Evolutionary conservation across 2,888 invertebrate species (phyloP), one percentile per base, ranked within the genome.

Genomic region (Dicyrtoma fusca): DNA sequence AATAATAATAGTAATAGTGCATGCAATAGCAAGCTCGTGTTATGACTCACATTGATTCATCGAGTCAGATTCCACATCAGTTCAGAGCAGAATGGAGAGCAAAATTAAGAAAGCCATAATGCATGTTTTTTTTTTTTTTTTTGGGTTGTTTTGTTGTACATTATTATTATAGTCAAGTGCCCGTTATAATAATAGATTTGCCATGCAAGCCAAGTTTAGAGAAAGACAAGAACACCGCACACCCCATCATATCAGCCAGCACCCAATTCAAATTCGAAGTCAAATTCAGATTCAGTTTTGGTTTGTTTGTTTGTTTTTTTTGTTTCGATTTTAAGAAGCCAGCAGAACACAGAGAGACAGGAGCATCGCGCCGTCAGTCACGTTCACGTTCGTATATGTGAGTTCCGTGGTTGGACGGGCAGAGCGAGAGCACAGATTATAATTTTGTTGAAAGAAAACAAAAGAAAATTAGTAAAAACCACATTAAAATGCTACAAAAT

Each of bases 1-100:
- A n/a, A 34, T 34, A 3, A 34, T 34, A 34, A 34, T 34, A 34
- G 8, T 34, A 49, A 49, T n/a, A 42, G 6, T 42, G 14, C 61
- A 61, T 61, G 61, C 61, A 61, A 34, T 34, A 42, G 61, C 61
- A 61, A 61, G 61, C 61, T 25, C n/a, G n/a, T n/a, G n/a, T n/a
- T 42, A 61, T 34, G n/a, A 61, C 61, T 61, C 61, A 61, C 34
- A 57, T 57, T 25, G 34, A 42, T 61, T 61, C 44, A 34, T 42
- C 61, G 42, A 19, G 19, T 34, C 21, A n/a, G 34, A 19, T 49
- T 57, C 57, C 57, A n/a, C 57, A 57, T 25, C 57, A 57, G 57
- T 25, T 55, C 13, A 17, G 49, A 34, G 34, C 34, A 34, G 34
- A 34, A 5, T 34, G 34, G 34, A 34, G 49, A 34, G 49, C 14